phyloP scores from a whole-genome alignment of 1,140 invertebrate genomes.

The Ceratitis capitata region DNA sequence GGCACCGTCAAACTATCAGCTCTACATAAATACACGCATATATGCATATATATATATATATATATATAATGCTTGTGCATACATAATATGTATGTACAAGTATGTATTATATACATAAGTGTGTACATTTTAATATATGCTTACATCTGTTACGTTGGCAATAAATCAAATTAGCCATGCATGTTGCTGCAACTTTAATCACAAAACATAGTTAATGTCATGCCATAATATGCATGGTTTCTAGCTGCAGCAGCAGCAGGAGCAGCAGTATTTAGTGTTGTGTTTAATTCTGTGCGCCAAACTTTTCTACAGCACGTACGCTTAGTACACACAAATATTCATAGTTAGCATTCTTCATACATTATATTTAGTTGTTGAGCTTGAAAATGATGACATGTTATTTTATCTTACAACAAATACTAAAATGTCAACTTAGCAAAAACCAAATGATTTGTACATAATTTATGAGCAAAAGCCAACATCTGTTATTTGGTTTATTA shows the following conservation, averaged over 20 bases:
- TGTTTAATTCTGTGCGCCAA: not conserved
- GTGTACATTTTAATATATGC: not conserved
- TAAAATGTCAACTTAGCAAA: not conserved
- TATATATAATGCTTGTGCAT: no score
- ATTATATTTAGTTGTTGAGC: not conserved
- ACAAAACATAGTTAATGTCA: not conserved
- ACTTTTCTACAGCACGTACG: not conserved
- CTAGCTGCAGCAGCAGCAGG: no score
- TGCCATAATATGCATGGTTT: no score
- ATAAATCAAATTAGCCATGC: not conserved
- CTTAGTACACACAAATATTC: not conserved
- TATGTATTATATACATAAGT: not conserved
- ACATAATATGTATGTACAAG: not conserved
- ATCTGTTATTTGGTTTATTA: not conserved
- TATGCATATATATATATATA: not conserved
- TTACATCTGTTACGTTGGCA: not conserved
- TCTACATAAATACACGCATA: not conserved
- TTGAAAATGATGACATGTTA: not conserved
- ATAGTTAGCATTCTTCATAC: not conserved
- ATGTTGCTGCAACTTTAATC: not conserved
- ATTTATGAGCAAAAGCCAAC: not conserved
- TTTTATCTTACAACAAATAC: not conserved
- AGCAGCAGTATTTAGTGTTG: no score
- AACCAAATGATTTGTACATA: not conserved
- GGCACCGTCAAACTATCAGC: no score